phyloP scores from a whole-genome alignment of 2,113 vertebrate genomes.

The Capra hircus region DNA sequence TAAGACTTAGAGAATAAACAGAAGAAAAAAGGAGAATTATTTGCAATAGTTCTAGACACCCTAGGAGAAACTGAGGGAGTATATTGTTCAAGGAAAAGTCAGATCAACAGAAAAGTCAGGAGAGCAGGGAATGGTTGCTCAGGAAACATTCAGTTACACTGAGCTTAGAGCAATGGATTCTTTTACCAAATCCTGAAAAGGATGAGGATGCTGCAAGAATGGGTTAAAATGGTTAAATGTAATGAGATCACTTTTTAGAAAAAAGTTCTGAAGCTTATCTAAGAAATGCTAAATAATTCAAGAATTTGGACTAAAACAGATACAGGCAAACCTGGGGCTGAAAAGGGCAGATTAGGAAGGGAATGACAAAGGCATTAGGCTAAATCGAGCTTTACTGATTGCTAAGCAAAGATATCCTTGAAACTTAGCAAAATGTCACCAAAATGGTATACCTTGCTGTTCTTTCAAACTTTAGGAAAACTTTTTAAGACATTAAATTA shows the following conservation, averaged over 20 bases:
- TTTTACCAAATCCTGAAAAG: neutral
- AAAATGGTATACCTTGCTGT: neutral
- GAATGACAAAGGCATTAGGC: neutral
- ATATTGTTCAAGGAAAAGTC: neutral
- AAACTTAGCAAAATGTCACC: neutral
- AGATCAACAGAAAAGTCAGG: neutral
- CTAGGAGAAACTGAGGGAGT: neutral
- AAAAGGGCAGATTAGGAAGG: neutral
- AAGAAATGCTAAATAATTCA: constrained; percentile 8
- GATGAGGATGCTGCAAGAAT: neutral
- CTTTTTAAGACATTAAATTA: neutral
- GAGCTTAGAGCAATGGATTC: neutral
- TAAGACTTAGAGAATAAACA: neutral
- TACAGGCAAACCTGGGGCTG: neutral
- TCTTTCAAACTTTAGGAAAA: neutral
- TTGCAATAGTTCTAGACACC: neutral
- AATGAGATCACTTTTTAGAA: neutral
- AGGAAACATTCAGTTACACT: neutral
- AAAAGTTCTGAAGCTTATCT: neutral
- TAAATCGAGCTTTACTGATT: neutral
- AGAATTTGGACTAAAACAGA: neutral
- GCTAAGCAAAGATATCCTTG: neutral
- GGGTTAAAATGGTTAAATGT: neutral
- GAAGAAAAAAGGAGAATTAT: neutral
- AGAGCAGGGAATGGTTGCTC: neutral